A percentile compares a stretch with the other conserved stretches of the same genome.
These are phyloP conservation scores for Diploptera punctata DNA, from an alignment of 2,888 invertebrate species.

Conservation along the genomic window DNA sequence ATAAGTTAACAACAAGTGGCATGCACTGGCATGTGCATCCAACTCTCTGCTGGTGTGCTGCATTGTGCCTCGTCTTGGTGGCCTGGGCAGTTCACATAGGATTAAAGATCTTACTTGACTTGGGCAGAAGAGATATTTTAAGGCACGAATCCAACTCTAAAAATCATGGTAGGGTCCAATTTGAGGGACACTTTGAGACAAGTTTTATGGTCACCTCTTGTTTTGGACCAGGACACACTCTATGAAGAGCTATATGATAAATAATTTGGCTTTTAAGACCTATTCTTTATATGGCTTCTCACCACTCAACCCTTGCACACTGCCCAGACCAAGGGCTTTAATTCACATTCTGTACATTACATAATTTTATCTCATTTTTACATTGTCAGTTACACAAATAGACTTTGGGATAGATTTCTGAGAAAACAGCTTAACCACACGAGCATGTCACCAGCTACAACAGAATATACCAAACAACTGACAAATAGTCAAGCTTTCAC, in stretches of 20 bases:
- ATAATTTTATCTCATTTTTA: constrained; percentile 12
- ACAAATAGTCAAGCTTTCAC: constrained; percentile 36
- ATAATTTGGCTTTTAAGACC: constrained; percentile 25
- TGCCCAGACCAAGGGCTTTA: constrained; percentile 22
- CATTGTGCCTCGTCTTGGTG: constrained; percentile 4
- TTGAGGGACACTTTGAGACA: background rate
- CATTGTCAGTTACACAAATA: constrained; percentile 18
- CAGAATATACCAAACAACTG: constrained; percentile 33
- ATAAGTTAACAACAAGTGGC: background rate
- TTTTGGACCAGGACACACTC: constrained; percentile 9
- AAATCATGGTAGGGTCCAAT: constrained; percentile 19
- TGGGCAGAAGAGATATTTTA: constrained; percentile 43
- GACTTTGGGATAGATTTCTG: constrained; percentile 22
- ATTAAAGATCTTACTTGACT: constrained; percentile 34
- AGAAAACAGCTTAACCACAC: constrained; percentile 21
- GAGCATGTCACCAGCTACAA: constrained; percentile 35
- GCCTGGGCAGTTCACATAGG: constrained; percentile 34
- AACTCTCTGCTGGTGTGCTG: background rate
- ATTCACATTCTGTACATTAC: too few species aligned
- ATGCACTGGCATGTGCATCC: background rate
- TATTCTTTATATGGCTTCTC: constrained; percentile 5
- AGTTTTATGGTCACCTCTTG: background rate
- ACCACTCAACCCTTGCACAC: constrained; percentile 9
- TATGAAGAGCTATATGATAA: background rate
- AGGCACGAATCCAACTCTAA: constrained; percentile 45